Evolutionary conservation across 2,797 vertebrate species (phyloP).

Genomic region (Melanotaenia trifasciata): DNA sequence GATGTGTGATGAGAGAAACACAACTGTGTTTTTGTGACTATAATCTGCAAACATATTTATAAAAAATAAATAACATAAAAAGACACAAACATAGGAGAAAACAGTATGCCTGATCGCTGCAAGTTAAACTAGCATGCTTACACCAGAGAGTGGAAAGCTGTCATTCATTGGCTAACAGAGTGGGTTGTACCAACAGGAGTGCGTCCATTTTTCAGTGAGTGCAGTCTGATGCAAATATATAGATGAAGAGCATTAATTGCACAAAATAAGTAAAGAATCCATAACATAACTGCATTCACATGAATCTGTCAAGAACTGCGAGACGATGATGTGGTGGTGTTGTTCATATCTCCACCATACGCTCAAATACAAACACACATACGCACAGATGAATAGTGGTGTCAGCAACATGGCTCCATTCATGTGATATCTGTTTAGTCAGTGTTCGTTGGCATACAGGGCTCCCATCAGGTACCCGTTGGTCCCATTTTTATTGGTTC

Average conservation of each 20-base stretch:
- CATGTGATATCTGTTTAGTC: slow-evolving; percentile 70
- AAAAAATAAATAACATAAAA: slow-evolving; percentile 92
- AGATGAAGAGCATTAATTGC: slow-evolving; percentile 59
- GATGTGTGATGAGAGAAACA: slow-evolving; percentile 35
- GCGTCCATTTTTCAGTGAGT: slow-evolving; percentile 84
- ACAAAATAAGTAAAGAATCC: slow-evolving; percentile 69
- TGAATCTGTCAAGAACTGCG: slow-evolving; percentile 86
- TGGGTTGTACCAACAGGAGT: slow-evolving; percentile 85
- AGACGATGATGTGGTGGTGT: slow-evolving; percentile 81
- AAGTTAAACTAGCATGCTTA: slow-evolving; percentile 91
- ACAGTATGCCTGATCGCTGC: slow-evolving; percentile 84
- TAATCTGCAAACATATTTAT: slow-evolving; percentile 85
- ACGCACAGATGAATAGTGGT: slow-evolving; percentile 66
- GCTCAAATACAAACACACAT: slow-evolving; percentile 31
- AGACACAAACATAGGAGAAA: slow-evolving; percentile 70
- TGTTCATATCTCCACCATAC: slow-evolving; percentile 77
- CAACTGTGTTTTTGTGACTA: slow-evolving; percentile 57
- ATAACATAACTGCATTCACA: slow-evolving; percentile 83
- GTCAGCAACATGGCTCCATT: slow-evolving; percentile 68
- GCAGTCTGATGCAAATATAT: slow-evolving; percentile 87
- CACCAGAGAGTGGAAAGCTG: slow-evolving; percentile 82
- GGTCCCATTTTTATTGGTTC: slow-evolving; percentile 90
- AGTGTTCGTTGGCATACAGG: slow-evolving; percentile 90
- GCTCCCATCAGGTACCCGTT: slow-evolving; percentile 92
- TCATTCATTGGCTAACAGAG: slow-evolving; percentile 86